Base-by-base conservation (phyloP, 1,140 invertebrate species). In the Zaprionus camerounensis region DNA sequence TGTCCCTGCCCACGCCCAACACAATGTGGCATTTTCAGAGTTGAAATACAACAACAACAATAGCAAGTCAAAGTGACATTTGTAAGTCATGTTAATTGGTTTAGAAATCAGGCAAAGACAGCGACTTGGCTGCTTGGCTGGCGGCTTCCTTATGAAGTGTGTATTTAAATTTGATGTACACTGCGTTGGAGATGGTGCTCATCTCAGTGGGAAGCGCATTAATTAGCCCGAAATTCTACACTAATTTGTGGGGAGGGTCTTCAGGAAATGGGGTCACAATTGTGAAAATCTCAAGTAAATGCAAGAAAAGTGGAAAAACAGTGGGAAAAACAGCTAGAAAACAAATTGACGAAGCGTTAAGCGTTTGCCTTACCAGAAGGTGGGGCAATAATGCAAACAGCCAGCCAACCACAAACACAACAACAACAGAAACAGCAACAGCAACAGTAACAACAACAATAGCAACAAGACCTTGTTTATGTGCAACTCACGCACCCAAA, bases 321-420 rank as follows among this genome's bases (percentile, higher is more conserved):
- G 11, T 20, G 31, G 31, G 36, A 20, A 55, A 73, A 61, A 71
- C 15, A 44, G 17, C n/a, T 46, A 63, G 69, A 82, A 82, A 61
- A 75, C 66, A 77, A 80, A 87, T 74, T 88, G 84, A 72, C 84
- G 84, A 84, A 84, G 84, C 84, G 84, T 88, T 81, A 88, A 87
- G 84, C 81, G 73, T 65, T 59, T 71, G 72, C 67, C 53, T 68
- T 57, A 57, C n/a, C 61, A 41, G 55, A 22, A 56, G 76, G 68
- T 70, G 82, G 51, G 79, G 80, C 72, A 87, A 85, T 67, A 80
- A 72, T 73, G 51, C 68, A 68, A 51, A 49, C 83, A 82, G 59
- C 31, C 80, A 82, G 58, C 78, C 77, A 79, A 79, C 77, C 76
- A 76, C 77, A 80, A 70, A 62, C 36, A 28, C 69, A 66, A 61